Evolutionary conservation across 1,140 invertebrate species (phyloP), one percentile per base, ranked within the genome.

Genomic region (Teleogryllus occipitalis): DNA sequence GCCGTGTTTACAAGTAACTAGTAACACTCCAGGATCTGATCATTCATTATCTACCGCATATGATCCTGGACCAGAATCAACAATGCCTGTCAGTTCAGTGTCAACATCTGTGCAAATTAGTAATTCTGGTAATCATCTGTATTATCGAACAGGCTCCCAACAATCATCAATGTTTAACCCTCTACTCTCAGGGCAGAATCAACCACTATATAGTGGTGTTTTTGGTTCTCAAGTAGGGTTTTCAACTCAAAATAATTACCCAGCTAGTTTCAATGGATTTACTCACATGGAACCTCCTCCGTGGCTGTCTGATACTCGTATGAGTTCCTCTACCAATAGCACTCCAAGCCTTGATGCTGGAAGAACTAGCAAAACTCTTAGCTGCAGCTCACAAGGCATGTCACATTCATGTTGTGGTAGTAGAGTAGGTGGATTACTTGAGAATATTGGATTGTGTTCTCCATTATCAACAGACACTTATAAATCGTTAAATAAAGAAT

Each of bases 151-250:
- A 47, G 77, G 80, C 10, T 18, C 78, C 10, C 77, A 81, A 18
- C 80, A 78, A 74, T 81, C 80, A 12, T 77, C 80, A 76, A 73
- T 79, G 15, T 81, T 77, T 75, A 81, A 79, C 47, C 74, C 80
- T 7, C 74, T 78, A 22, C 27, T 81, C 12, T 76, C 80, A 14
- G 78, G 47, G n/a, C 80, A 81, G 76, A 73, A 72, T n/a, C 77
- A 75, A 18, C 39, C 80, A 8, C 15, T 81, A 65, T 81, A 81
- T 79, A 81, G 74, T 75, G 77, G 77, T 46, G 74, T 79, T 8
- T 79, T 78, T 54, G 49, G 75, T 75, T 48, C 77, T 27, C 80
- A 81, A 46, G 46, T 77, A 6, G 75, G 75, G 15, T 81, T 74
- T 65, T 39, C 77, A 22, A 73, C 27, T 73, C 77, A 81, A 27